phyloP scores from a whole-genome alignment of 1,140 invertebrate genomes.

The Maconellicoccus hirsutus region DNA sequence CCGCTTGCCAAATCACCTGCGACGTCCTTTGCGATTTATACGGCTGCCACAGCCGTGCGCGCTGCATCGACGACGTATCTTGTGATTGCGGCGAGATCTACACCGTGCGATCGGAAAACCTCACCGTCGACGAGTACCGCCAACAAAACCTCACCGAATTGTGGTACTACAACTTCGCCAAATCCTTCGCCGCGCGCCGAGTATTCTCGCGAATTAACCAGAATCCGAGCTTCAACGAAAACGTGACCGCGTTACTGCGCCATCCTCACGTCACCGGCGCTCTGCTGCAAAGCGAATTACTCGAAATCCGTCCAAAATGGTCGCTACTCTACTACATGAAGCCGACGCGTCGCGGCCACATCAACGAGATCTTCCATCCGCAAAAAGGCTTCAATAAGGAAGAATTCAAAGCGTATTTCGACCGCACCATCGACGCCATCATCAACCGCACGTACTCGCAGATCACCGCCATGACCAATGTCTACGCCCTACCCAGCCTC shows the following conservation, averaged over 20 bases:
- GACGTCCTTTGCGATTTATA: neutral
- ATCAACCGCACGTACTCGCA: neutral
- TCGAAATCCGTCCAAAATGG: neutral
- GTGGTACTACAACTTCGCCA: neutral
- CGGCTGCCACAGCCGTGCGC: neutral
- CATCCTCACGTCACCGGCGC: neutral
- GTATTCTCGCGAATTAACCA: neutral
- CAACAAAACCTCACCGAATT: neutral
- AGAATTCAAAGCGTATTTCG: neutral
- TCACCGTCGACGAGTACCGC: neutral
- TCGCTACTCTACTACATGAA: neutral
- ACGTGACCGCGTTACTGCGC: neutral
- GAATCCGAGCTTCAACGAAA: neutral
- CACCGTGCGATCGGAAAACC: neutral
- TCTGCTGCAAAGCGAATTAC: neutral
- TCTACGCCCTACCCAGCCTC: neutral
- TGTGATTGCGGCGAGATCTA: neutral
- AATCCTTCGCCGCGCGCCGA: neutral
- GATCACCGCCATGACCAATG: neutral
- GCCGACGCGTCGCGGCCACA: neutral
- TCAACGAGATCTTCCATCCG: neutral
- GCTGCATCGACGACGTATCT: neutral
- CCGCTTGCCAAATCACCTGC: neutral
- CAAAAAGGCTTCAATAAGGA: neutral
- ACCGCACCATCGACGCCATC: neutral